Percentiles rank a stretch among this genome's conserved stretches.
These are phyloP conservation scores for Eulemur coronatus DNA, from an alignment of 2,797 vertebrate species.

Conservation along the genomic window DNA sequence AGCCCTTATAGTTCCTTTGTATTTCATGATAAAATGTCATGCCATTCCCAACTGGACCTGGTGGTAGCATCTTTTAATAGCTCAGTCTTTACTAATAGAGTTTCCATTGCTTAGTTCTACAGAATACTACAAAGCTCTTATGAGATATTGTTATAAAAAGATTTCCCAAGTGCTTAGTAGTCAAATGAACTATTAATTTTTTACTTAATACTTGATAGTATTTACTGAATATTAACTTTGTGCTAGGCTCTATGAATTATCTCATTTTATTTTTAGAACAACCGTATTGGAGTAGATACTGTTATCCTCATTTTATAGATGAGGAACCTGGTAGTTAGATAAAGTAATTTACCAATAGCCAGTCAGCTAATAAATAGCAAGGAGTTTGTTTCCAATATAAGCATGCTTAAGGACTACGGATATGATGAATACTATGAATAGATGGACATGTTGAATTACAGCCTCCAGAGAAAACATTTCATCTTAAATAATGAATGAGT, in stretches of 20 bases:
- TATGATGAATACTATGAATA: not conserved
- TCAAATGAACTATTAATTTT: not conserved
- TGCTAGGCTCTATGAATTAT: not conserved
- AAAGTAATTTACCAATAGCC: not conserved
- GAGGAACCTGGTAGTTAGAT: not conserved
- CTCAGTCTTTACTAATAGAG: not conserved
- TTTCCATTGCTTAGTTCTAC: not conserved
- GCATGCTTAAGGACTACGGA: not conserved
- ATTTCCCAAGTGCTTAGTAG: not conserved
- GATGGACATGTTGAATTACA: not conserved
- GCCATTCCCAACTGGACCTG: not conserved
- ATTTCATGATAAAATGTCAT: not conserved
- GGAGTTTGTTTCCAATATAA: not conserved
- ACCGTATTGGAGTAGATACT: not conserved
- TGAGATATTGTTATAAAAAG: not conserved
- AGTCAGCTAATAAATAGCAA: not conserved
- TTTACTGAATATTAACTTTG: not conserved
- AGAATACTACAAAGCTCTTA: not conserved
- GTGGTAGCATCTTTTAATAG: not conserved
- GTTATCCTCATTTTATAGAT: not conserved
- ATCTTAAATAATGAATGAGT: constrained; percentile 39
- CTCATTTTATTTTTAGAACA: constrained; percentile 2
- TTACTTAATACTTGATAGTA: not conserved
- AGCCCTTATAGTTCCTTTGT: not conserved
- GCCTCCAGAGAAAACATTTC: not conserved